A percentile compares a stretch with the other conserved stretches of the same genome.
Conservation (phyloP, 2,797 vertebrate genomes). For the Calcarius lapponicus region DNA sequence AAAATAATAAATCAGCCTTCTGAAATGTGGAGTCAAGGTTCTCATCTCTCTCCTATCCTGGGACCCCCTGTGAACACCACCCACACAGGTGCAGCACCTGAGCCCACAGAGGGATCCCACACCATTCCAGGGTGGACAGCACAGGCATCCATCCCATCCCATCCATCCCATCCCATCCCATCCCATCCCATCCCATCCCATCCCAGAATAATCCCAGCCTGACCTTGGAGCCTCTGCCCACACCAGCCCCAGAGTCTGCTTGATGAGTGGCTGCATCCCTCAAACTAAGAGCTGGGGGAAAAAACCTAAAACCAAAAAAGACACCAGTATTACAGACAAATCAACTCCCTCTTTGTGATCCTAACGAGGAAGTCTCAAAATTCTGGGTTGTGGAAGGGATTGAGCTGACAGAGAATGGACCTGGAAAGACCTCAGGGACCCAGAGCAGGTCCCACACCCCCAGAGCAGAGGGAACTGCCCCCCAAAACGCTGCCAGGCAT, state of each 20-base stretch:
- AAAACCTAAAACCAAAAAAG: neutral
- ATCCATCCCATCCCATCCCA: too few relatives aligned
- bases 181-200: too few relatives aligned
- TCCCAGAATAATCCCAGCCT: neutral
- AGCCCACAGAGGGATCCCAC: too few relatives aligned
- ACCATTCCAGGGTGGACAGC: too few relatives aligned
- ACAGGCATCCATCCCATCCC: too few relatives aligned
- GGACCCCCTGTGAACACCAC: too few relatives aligned
- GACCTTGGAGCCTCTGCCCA: neutral
- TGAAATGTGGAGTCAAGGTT: too few relatives aligned
- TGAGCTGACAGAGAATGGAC: neutral
- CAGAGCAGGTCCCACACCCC: neutral
- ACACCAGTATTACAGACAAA: neutral
- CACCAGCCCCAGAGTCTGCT: accelerated
- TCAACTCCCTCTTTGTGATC: neutral
- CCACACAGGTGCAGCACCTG: too few relatives aligned
- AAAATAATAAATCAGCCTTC: too few relatives aligned
- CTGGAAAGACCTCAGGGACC: neutral
- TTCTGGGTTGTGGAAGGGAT: too few relatives aligned
- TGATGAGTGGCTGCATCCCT: neutral
- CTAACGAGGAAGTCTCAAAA: neutral
- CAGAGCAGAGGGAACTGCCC: neutral
- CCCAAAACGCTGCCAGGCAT: neutral
- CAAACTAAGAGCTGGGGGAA: neutral
- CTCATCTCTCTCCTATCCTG: too few relatives aligned